Evolutionary conservation across 2,888 invertebrate species (phyloP), one percentile per base, ranked within the genome.

Genomic region (Cephonodes hylas): DNA sequence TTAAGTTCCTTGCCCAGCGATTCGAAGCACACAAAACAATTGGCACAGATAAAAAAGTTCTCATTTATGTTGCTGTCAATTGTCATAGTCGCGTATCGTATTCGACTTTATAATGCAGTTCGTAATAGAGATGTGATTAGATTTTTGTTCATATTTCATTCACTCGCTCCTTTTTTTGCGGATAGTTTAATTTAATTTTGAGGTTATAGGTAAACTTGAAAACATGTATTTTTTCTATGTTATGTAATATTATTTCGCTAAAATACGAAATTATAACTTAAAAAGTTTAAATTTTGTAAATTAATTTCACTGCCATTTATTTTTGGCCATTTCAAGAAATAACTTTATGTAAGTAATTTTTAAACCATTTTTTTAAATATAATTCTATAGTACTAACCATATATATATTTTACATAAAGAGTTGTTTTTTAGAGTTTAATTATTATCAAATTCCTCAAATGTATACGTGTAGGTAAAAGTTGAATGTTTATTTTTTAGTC

Each of bases 191-290:
- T 66, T 62, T 22, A 31, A 60, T 64, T 68, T 71, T 68, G 65
- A 68, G 71, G 71, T 70, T 71, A 70, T 63, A 34, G 25, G 46
- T 34, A 59, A 65, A 57, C 45, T 59, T 60, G 23, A 45, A 61
- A 61, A 59, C 25, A 61, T 59, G 57, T 56, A 59, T 61, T 53
- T 59, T 62, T 60, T 45, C 25, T 42, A 58, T 38, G 61, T 66
- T 66, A 66, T 44, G 59, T 62, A 60, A 62, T 65, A 56, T 57
- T 61, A 48, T 18, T 57, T 27, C 25, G 10, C 25, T n/a, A 59
- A 44, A 42, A 2, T 48, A 27, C 4, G 31, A 42, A 31, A 15
- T 53, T 59, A 46, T 44, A 4, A 59, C 22, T 38, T 38, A 3
- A 23, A 22, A 44, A 59, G 10, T 45, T 18, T 18, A 0, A 42